phyloP scores from a whole-genome alignment of 2,888 invertebrate genomes.

The Drosophila hamatofila region DNA sequence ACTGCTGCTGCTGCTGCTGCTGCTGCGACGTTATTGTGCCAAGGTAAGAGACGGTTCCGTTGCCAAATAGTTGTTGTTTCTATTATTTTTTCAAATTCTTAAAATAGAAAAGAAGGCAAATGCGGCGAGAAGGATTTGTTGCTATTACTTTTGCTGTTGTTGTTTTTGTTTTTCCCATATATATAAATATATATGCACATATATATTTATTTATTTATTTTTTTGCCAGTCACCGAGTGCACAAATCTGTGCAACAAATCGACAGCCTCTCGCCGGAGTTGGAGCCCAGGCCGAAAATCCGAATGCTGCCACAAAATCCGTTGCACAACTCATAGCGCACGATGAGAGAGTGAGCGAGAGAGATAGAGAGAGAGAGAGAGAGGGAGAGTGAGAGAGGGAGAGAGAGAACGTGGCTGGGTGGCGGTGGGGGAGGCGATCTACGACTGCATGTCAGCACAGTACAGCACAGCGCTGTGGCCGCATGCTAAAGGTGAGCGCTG shows the following conservation, averaged over 20 bases:
- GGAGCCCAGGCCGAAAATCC: conserved; percentile 26
- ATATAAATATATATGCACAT: neutral
- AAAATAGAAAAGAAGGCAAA: conserved; percentile 62
- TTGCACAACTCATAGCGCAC: conserved; percentile 67
- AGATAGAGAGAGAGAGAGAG: neutral
- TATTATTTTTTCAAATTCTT: conserved; percentile 47
- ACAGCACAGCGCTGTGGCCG: conserved; percentile 33
- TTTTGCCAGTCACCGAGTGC: conserved; percentile 72
- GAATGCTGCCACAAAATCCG: conserved; percentile 54
- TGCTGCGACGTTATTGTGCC: conserved; percentile 72
- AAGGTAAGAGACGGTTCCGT: conserved; percentile 75
- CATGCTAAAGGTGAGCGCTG: conserved; percentile 58
- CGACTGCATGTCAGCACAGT: conserved; percentile 48
- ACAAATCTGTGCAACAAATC: conserved; percentile 70
- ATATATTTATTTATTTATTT: conserved; percentile 26
- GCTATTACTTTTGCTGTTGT: conserved; percentile 2
- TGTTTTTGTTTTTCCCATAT: neutral
- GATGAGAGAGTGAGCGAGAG: conserved; percentile 27
- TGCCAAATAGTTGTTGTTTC: conserved; percentile 64
- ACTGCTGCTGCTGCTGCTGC: conserved; percentile 29
- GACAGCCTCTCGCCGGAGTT: conserved; percentile 59
- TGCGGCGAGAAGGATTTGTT: conserved; percentile 55
- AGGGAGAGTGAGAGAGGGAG: neutral
- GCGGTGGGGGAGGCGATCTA: conserved; percentile 33
- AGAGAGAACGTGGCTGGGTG: neutral